phyloP scores from a whole-genome alignment of 2,888 invertebrate species.

The Cataglyphis albicans region DNA sequence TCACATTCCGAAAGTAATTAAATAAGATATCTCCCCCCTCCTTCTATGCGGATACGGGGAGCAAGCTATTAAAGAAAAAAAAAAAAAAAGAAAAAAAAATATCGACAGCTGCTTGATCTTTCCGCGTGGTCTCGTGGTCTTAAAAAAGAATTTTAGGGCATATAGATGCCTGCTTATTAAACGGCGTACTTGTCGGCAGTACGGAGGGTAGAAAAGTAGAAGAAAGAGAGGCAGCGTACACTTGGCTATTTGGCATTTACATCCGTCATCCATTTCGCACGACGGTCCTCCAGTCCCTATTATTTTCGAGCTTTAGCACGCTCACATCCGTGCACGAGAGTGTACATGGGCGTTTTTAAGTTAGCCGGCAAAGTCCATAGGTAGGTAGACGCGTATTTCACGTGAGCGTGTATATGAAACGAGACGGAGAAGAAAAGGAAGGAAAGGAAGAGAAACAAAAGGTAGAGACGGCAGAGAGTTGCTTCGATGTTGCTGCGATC shows the following conservation, averaged over 20 bases:
- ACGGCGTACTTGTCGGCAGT: constrained; percentile 61
- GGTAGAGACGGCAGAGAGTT: constrained; percentile 62
- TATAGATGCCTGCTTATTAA: constrained; percentile 73
- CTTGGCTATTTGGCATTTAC: constrained; percentile 81
- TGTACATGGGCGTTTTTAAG: constrained; percentile 63
- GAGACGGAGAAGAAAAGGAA: constrained; percentile 18
- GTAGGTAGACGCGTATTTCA: constrained; percentile 44
- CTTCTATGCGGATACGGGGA: not conserved
- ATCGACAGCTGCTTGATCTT: constrained; percentile 78
- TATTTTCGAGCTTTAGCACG: constrained; percentile 73
- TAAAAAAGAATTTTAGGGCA: constrained; percentile 67
- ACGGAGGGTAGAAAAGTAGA: constrained; percentile 59
- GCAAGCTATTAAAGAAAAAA: not conserved
- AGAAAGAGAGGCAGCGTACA: constrained; percentile 68
- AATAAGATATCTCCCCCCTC: not conserved
- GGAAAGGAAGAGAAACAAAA: constrained; percentile 50
- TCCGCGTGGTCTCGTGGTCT: constrained; percentile 70
- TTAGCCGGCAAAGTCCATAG: constrained; percentile 39
- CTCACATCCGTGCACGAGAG: constrained; percentile 64
- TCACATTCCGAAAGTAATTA: not conserved
- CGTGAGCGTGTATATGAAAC: constrained; percentile 21
- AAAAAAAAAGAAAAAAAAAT: constrained; percentile 39
- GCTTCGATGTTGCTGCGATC: constrained; percentile 70
- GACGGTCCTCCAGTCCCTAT: constrained; percentile 74
- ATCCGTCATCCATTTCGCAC: constrained; percentile 80